These are phyloP conservation scores for Dinocampus coccinellae DNA, from an alignment of 2,888 invertebrate genomes.

Conservation along the genomic window DNA sequence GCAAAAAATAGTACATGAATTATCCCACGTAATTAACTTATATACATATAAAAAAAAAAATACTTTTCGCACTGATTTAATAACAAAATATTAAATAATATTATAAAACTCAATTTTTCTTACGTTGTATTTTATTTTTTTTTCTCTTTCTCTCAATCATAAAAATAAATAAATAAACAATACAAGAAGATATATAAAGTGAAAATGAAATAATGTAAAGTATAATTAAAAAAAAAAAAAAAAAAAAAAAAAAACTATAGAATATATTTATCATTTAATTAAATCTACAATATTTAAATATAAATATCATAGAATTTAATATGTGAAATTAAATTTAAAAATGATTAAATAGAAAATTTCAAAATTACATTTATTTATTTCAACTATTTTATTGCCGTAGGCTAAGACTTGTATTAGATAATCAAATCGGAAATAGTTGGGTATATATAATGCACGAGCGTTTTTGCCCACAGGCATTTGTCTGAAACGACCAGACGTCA, in stretches of 20 bases:
- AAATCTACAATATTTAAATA: no score
- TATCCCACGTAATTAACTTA: conserved; percentile 27
- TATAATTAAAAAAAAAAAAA: not conserved
- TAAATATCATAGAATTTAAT: no score
- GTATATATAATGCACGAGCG: not conserved
- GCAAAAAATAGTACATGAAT: conserved; percentile 10
- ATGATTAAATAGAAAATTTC: not conserved
- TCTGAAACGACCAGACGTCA: not conserved
- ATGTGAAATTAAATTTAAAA: not conserved
- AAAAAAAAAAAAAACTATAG: not conserved
- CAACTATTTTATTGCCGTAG: not conserved
- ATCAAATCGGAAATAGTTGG: not conserved
- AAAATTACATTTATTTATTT: not conserved
- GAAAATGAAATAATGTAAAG: not conserved
- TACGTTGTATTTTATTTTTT: no score
- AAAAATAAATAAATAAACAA: not conserved
- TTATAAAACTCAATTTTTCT: no score
- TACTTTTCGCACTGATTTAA: not conserved
- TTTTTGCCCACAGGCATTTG: conserved; percentile 5
- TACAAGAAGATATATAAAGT: not conserved
- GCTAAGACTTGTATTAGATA: not conserved
- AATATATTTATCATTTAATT: not conserved
- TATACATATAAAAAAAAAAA: conserved; percentile 1
- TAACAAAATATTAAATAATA: not conserved
- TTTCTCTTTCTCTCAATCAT: no score